Evolutionary conservation across 2,113 vertebrate species (phyloP).

Genomic region (Leuciscus idus): DNA sequence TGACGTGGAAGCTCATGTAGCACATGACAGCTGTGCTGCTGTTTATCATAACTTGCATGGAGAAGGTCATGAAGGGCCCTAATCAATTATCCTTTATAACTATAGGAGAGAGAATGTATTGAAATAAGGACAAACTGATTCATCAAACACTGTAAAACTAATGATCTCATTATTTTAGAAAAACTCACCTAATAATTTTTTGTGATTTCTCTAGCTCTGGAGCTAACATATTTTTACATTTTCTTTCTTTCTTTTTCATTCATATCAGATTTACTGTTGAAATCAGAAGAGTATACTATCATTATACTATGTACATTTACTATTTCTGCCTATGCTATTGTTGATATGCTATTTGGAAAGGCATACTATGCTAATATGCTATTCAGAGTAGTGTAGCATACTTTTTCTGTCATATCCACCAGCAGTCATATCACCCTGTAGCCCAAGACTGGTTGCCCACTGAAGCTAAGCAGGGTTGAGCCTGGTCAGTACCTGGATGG

Average conservation of each 20-base stretch:
- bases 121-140: neutral
- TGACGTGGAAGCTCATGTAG: neutral
- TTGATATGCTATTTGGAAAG: neutral
- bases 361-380: neutral
- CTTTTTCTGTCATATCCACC: no score
- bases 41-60: constrained; percentile 32
- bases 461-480: no score
- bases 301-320: neutral
- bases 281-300: neutral
- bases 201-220: no score
- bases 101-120: neutral
- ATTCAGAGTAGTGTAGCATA: no score
- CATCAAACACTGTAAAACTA: neutral
- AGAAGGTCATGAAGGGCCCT: neutral
- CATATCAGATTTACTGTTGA: neutral
- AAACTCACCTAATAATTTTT: neutral
- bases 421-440: no score
- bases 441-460: no score
- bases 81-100: neutral
- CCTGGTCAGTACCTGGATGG: no score
- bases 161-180: neutral
- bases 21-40: constrained; percentile 17
- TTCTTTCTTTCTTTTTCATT: no score
- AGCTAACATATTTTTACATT: no score
- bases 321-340: neutral